Evolutionary conservation across 2,888 invertebrate genomes (phyloP).

Genomic region (Barypeithes pellucidus): DNA sequence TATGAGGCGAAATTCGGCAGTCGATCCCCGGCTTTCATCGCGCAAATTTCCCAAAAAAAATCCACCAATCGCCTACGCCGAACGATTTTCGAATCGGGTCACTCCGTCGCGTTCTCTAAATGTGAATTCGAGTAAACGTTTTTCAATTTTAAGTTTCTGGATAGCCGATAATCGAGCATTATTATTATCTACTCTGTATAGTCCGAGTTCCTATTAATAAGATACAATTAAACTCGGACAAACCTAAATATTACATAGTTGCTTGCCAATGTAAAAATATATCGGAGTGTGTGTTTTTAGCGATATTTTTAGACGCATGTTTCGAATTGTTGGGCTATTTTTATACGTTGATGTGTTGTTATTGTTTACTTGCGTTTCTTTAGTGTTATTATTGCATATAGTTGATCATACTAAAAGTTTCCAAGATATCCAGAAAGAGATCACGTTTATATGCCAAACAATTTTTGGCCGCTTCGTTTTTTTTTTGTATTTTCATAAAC

Average conservation of each 20-base stretch:
- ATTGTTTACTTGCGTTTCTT: slow-evolving; percentile 17
- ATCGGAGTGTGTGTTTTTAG: slow-evolving; percentile 29
- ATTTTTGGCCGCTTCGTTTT: too few species aligned
- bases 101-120: slow-evolving; percentile 6
- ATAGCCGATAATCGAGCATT: neutral
- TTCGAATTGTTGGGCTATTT: slow-evolving; percentile 31
- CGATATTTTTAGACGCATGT: slow-evolving; percentile 29
- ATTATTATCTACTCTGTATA: neutral
- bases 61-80: slow-evolving; percentile 31
- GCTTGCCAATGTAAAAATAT: slow-evolving; percentile 24
- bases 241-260: slow-evolving; percentile 10
- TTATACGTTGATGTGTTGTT: slow-evolving; percentile 27
- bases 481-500: too few species aligned
- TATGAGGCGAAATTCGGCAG: slow-evolving; percentile 51
- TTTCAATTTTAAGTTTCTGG: slow-evolving; percentile 12
- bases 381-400: neutral
- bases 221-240: slow-evolving; percentile 7
- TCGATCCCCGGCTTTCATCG: slow-evolving; percentile 53
- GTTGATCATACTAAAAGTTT: neutral
- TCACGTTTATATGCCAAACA: too few species aligned
- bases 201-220: slow-evolving; percentile 26
- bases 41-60: slow-evolving; percentile 49
- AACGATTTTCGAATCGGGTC: slow-evolving; percentile 28
- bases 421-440: too few species aligned
- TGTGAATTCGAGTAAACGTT: slow-evolving; percentile 11